Base-by-base conservation (phyloP, 2,797 vertebrate species). In the Rhabdomys pumilio region DNA sequence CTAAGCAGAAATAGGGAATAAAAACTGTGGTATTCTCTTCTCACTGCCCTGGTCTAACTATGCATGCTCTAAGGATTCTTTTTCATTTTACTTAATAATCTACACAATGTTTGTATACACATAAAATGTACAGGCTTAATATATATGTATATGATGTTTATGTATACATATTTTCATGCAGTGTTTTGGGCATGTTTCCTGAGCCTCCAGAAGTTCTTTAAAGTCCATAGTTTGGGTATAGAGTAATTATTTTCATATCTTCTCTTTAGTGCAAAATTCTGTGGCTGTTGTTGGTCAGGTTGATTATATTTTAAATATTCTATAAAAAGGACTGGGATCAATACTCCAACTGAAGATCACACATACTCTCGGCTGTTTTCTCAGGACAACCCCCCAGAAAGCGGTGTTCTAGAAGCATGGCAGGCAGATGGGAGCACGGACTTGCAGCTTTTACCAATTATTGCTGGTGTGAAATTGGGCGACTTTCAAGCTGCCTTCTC, bases 51-150 rank as follows among this genome's bases (percentile, higher is more conserved):
- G 22, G 80, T 24, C 20, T 95, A 91, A 50, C 20, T 90, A 20
- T 92, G 79, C 84, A 73, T 41, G 63, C 14, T 86, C 73, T 77
- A 47, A 34, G 44, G 17, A 47, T 31, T 83, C 59, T 83, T 44
- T 22, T 85, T 84, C 41, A 3, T 83, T 94, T 88, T 47, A 90
- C 41, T 92, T 92, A 84, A 90, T 92, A 65, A 85, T 61, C 50
- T 53, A 26, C 9, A 10, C 12, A 53, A 69, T 65, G 19, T 14
- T 15, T 8, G 69, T 55, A 22, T 59, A 50, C 0, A n/a, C 72
- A 55, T 41, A 50, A 50, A 10, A 50, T 11, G 50, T 12, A 57
- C 90, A 69, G 15, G 59, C 53, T 14, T 57, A 0, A 41, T 22
- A 2, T 72, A 61, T 87, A 44, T 90, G 80, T 94, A 2, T 0